Percentiles rank a stretch among this genome's conserved stretches.
These are phyloP conservation scores for Heliconius melpomene DNA, from an alignment of 1,140 invertebrate species.

Conservation along the genomic window DNA sequence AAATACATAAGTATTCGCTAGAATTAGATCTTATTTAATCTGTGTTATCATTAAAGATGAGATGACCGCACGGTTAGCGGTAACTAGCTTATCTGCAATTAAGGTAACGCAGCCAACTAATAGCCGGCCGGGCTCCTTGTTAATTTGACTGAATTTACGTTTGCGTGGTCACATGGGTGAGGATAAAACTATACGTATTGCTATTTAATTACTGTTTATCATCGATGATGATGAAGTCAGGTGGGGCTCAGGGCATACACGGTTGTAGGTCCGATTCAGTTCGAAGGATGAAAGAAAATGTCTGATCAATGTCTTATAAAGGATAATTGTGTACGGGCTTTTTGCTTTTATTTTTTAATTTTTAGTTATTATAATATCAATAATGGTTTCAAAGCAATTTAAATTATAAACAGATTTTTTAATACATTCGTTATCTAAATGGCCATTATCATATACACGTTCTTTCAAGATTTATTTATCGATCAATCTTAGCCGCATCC, in stretches of 20 bases:
- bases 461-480: constrained; percentile 19
- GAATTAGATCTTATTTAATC: constrained; percentile 9
- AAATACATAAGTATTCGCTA: not conserved
- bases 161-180: not conserved
- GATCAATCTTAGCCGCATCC: constrained; percentile 35
- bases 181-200: not conserved
- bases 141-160: constrained; percentile 21
- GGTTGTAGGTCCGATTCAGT: no score
- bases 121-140: constrained; percentile 19
- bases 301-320: no score
- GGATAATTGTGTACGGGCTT: no score
- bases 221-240: no score
- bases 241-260: no score
- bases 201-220: not conserved
- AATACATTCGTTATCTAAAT: not conserved
- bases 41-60: constrained; percentile 18
- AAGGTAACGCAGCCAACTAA: constrained; percentile 28
- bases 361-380: no score
- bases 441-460: constrained; percentile 16
- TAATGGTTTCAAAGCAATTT: no score
- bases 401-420: not conserved
- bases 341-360: no score
- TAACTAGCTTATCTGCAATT: constrained; percentile 36
- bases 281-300: no score
- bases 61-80: constrained; percentile 29